Percentiles rank a stretch among this genome's conserved stretches.
phyloP scores from a whole-genome alignment of 2,797 vertebrate species.

The Vipera ursinii region DNA sequence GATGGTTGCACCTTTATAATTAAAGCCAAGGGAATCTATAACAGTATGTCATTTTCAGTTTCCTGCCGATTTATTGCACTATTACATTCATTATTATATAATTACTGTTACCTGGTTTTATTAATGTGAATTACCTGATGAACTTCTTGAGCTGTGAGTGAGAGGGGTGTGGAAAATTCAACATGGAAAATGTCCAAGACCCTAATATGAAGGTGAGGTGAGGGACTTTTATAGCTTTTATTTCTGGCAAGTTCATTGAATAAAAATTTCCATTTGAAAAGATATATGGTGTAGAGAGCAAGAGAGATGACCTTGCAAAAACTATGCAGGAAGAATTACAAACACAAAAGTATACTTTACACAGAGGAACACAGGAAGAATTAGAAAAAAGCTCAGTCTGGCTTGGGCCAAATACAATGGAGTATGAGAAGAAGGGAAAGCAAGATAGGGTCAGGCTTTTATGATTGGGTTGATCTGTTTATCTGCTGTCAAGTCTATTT shows the following conservation, averaged over 20 bases:
- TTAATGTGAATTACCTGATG: conserved; percentile 28
- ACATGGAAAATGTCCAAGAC: not conserved
- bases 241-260: not conserved
- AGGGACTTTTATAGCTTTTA: not conserved
- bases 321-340: not conserved
- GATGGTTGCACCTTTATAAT: conserved; percentile 56
- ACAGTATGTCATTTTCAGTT: conserved; percentile 57
- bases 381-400: not conserved
- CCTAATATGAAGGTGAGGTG: not conserved
- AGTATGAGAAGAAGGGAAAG: not conserved
- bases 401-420: not conserved
- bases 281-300: not conserved
- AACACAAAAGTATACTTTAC: not conserved
- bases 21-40: conserved; percentile 53
- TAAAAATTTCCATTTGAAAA: not conserved
- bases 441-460: not conserved
- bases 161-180: conserved; percentile 4
- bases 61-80: conserved; percentile 53
- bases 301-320: not conserved
- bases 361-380: not conserved
- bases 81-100: conserved; percentile 52
- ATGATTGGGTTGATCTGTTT: not conserved
- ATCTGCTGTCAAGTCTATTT: not conserved
- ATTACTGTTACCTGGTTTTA: conserved; percentile 47
- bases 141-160: conserved; percentile 19